Evolutionary conservation across 2,113 vertebrate genomes (phyloP).

Genomic region (Numida meleagris): DNA sequence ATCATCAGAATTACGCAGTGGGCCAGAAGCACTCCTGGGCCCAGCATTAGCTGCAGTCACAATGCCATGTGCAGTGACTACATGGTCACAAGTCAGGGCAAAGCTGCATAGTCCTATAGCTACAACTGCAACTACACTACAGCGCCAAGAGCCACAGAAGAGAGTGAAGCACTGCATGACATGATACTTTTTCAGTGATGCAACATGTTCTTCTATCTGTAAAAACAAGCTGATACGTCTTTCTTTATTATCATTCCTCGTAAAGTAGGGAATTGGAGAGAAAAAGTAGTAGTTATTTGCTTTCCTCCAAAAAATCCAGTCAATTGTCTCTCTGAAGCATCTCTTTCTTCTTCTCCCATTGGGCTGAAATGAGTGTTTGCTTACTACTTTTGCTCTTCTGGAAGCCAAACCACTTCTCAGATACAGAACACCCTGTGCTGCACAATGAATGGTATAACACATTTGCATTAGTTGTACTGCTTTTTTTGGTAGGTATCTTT

Average conservation of each 20-base stretch:
- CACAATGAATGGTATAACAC: not conserved
- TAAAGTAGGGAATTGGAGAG: not conserved
- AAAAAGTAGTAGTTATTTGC: not conserved
- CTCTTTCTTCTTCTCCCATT: not conserved
- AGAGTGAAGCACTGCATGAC: not conserved
- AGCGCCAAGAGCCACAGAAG: not conserved
- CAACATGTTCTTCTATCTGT: not conserved
- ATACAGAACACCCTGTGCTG: not conserved
- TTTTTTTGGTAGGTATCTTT: not conserved
- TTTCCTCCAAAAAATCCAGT: not conserved
- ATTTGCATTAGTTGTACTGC: not conserved
- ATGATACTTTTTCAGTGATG: not conserved
- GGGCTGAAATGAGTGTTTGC: not conserved
- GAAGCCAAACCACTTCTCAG: not conserved
- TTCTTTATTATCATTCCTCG: not conserved
- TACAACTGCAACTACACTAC: not conserved
- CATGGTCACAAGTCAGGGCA: not conserved
- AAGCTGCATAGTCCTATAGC: not conserved
- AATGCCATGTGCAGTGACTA: accelerated
- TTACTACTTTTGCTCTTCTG: not conserved
- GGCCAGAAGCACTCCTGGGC: not conserved
- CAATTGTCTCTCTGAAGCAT: not conserved
- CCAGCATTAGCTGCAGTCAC: not conserved
- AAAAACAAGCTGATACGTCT: not conserved
- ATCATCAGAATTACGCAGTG: not conserved